phyloP scores from a whole-genome alignment of 2,888 invertebrate species.

The Ptychoptera contaminata region DNA sequence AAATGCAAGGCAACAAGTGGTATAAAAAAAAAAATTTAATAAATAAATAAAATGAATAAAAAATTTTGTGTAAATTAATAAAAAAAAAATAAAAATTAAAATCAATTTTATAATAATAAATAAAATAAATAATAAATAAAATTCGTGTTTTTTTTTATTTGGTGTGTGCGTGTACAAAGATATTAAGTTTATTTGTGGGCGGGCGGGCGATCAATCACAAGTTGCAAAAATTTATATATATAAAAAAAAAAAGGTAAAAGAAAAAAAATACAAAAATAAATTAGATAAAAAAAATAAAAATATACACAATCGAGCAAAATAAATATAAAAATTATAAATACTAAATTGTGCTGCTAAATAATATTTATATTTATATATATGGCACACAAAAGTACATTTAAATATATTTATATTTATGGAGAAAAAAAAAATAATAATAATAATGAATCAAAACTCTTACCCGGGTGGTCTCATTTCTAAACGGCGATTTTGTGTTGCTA shows the following conservation, averaged over 20 bases:
- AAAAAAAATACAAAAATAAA: slow-evolving; percentile 12
- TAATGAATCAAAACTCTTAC: slow-evolving; percentile 31
- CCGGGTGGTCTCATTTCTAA: slow-evolving; percentile 44
- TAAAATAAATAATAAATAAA: slow-evolving; percentile 14
- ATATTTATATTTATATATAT: slow-evolving; percentile 2
- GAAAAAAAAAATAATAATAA: not conserved
- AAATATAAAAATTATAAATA: slow-evolving; percentile 2
- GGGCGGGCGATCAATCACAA: not conserved
- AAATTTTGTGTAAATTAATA: slow-evolving; percentile 13
- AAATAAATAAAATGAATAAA: slow-evolving; percentile 6
- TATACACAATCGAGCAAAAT: slow-evolving; percentile 16
- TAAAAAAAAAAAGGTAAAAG: slow-evolving; percentile 5
- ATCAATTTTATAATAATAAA: slow-evolving; percentile 10
- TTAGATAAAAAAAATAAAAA: slow-evolving; percentile 31
- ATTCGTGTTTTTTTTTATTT: too few species aligned
- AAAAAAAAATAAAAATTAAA: slow-evolving; percentile 17
- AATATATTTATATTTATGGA: not conserved
- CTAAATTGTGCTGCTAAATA: not conserved
- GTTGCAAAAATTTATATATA: not conserved
- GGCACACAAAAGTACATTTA: not conserved
- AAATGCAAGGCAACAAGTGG: slow-evolving; percentile 4
- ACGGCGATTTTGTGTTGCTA: slow-evolving; percentile 63
- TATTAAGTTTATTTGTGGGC: too few species aligned
- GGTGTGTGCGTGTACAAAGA: too few species aligned
- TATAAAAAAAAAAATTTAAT: slow-evolving; percentile 16